Evolutionary conservation across 1,140 invertebrate genomes (phyloP), one percentile per base, ranked within the genome.

Genomic region (Neodiprion virginianus): DNA sequence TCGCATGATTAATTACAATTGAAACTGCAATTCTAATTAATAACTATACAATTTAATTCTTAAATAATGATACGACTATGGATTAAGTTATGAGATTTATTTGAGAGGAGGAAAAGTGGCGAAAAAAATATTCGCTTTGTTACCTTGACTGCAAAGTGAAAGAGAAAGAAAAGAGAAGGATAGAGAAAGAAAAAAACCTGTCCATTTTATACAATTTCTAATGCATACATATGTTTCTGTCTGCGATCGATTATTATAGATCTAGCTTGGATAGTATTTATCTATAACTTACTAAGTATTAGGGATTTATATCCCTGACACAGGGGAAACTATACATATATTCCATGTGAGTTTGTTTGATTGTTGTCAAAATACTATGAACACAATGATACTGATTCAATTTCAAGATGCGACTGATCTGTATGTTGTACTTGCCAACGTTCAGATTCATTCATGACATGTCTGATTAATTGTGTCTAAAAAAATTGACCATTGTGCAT

Each of bases 191-290:
- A 75, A 67, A 71, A 79, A 78, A 82, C 74, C 80, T 84, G 81
- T 83, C 86, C 84, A 87, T 88, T 88, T 88, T 88, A 84, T 88
- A 88, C 87, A 75, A 75, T 88, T 88, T 87, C 81, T 87, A 87
- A 87, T 81, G 78, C 79, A 61, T 5, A 61, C 53, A 61, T 17
- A 61, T 61, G 78, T 87, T 88, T 88, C 83, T 86, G 87, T 83
- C 79, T 82, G 79, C 80, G 79, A 83, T 88, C 86, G 80, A 82
- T 77, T 69, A 76, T 87, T 14, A 61, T 61, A 86, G 80, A 74
- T 72, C 78, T 85, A 87, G 80, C 76, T 81, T 86, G 79, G 79
- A 84, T 86, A 87, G 81, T 88, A 86, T 86, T 86, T 84, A 86
- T 86, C 81, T 50, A 78, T 78, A 80, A 81, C 61, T 82, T 65